Evolutionary conservation across 1,140 invertebrate genomes (phyloP).

Genomic region (Meloidogyne hapla): DNA sequence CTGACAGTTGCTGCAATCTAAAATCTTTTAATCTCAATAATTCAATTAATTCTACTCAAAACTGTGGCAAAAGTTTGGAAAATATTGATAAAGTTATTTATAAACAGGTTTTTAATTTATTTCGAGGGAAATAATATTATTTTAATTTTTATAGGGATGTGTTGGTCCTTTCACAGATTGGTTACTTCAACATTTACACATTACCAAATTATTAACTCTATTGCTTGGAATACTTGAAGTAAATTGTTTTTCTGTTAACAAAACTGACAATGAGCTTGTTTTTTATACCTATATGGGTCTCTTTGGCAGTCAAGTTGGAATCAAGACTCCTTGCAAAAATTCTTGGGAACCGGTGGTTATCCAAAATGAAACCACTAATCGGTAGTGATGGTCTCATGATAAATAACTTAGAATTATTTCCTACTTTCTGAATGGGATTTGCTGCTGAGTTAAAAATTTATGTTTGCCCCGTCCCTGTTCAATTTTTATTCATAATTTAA

Average conservation of each 20-base stretch:
- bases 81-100: constrained; percentile 29
- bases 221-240: constrained; percentile 54
- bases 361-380: too few relatives aligned
- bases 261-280: neutral
- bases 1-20: constrained; percentile 57
- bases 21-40: constrained; percentile 33
- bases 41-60: constrained; percentile 39
- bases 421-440: too few relatives aligned
- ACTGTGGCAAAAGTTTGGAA: constrained; percentile 51
- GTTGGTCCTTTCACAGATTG: constrained; percentile 56
- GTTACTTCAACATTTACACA: constrained; percentile 52
- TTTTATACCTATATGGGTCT: too few relatives aligned
- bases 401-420: too few relatives aligned
- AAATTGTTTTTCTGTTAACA: neutral
- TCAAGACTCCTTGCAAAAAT: too few relatives aligned
- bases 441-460: too few relatives aligned
- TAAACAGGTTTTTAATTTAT: constrained; percentile 31
- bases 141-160: constrained; percentile 46
- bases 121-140: neutral
- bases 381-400: too few relatives aligned
- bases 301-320: too few relatives aligned
- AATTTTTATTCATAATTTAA: too few relatives aligned
- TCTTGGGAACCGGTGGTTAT: too few relatives aligned
- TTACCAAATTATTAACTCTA: constrained; percentile 49
- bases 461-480: too few relatives aligned